Conservation (phyloP, 1,140 invertebrate genomes). For the Leucophenga varia region DNA sequence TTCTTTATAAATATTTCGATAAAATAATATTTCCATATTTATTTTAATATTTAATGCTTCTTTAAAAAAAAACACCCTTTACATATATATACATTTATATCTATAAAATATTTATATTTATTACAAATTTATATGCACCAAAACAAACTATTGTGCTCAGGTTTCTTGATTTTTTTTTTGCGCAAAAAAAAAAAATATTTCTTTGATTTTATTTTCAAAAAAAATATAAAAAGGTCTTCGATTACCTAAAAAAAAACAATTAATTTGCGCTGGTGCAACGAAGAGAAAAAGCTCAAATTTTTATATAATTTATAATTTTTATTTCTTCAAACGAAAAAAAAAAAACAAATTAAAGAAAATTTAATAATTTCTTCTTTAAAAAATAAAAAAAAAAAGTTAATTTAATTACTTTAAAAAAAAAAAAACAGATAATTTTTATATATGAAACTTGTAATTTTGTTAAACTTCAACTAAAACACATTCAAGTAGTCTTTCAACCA, state of each 20-base stretch:
- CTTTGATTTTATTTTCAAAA: constrained; percentile 26
- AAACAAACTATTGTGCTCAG: neutral
- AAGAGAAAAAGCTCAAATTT: constrained; percentile 56
- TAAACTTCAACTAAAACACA: constrained; percentile 35
- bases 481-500: constrained; percentile 36
- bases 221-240: too few species aligned
- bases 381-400: constrained; percentile 4
- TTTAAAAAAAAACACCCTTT: too few species aligned
- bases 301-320: constrained; percentile 23
- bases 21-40: too few species aligned
- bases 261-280: constrained; percentile 55
- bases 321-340: constrained; percentile 19
- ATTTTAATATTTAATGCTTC: too few species aligned
- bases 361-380: constrained; percentile 25
- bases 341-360: constrained; percentile 14
- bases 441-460: constrained; percentile 15
- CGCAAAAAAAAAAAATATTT: constrained; percentile 1
- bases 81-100: too few species aligned
- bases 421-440: neutral
- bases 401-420: constrained; percentile 4
- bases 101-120: too few species aligned
- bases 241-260: too few species aligned
- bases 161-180: too few species aligned
- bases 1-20: too few species aligned
- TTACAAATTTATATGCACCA: neutral